Evolutionary conservation across 1,140 invertebrate genomes (phyloP).

Genomic region (Asbolus verrucosus): DNA sequence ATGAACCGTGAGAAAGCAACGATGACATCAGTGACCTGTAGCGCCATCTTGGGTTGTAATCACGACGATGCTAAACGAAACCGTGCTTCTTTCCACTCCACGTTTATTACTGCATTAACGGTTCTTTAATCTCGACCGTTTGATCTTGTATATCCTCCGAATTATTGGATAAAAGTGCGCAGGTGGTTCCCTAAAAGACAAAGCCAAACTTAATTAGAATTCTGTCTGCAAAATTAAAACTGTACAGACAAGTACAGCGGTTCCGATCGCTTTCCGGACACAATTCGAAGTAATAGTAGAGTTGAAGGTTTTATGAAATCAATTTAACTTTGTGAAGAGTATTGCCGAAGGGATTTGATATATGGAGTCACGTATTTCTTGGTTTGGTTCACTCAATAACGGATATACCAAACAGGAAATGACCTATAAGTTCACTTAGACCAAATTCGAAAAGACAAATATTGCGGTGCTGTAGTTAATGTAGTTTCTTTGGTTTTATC

Average conservation of each 20-base stretch:
- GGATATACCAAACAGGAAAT: constrained; percentile 39
- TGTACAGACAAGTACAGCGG: not conserved
- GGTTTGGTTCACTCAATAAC: constrained; percentile 38
- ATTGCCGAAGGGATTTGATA: constrained; percentile 41
- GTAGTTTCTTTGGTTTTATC: constrained; percentile 36
- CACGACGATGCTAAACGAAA: constrained; percentile 37
- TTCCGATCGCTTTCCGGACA: constrained; percentile 3
- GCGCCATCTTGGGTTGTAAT: constrained; percentile 40
- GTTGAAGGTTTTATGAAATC: constrained; percentile 32
- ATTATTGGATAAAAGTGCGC: not conserved
- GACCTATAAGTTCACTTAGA: constrained; percentile 39
- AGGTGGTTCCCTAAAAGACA: constrained; percentile 8
- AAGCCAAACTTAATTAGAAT: constrained; percentile 27
- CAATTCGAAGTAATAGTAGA: not conserved
- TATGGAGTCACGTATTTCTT: constrained; percentile 42
- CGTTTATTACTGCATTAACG: constrained; percentile 40
- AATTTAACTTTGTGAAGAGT: constrained; percentile 29
- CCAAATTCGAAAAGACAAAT: constrained; percentile 38
- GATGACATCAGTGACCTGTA: constrained; percentile 16
- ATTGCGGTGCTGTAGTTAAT: constrained; percentile 25
- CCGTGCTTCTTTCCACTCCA: constrained; percentile 25
- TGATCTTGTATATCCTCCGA: constrained; percentile 24
- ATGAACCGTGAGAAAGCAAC: constrained; percentile 32
- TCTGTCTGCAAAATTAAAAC: not conserved
- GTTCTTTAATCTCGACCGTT: constrained; percentile 43